Base-by-base conservation (phyloP, 2,113 vertebrate genomes). In the Muntiacus muntjak region DNA sequence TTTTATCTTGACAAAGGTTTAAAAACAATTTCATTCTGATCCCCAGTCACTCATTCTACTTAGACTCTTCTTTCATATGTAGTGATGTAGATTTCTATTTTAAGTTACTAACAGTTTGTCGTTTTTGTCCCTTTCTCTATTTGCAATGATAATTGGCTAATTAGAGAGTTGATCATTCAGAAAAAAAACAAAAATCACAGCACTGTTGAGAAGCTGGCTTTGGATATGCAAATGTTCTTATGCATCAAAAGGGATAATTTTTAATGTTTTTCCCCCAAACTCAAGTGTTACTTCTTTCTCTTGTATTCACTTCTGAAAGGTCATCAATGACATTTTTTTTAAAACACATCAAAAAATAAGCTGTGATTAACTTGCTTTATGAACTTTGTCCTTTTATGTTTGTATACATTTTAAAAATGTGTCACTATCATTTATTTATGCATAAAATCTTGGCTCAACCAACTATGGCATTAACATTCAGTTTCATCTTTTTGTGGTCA, bases 101-200 rank as follows among this genome's bases (percentile, higher is more conserved):
- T 98, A 97, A 98, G 89, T 94, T 97, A 97, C 95, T 95, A 97
- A 97, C 98, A 97, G 96, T 98, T 98, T 98, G 97, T 91, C 97
- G 95, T 97, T 98, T 98, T 97, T 98, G 97, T 98, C 91, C 95
- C 94, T 98, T 94, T 97, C 89, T 94, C 82, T 97, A 98, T 97
- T 98, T 98, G 98, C 98, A 98, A 98, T 97, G 97, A 98, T 97
- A 98, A 97, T 98, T 98, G 97, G 92, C 96, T 98, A 98, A 98
- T 98, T 98, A 98, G 86, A 97, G 95, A 94, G 97, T 71, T 97
- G 97, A 98, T 98, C 97, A 97, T 96, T 98, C 95, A 98, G 94
- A 94, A 96, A 97, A 98, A 95, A 43, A 25, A 23, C 9, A 8
- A 64, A 60, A 71, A 71, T 71, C 67, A 79, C 91, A 97, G 74